phyloP scores from a whole-genome alignment of 30 jellyfish, hydroid and myxozoan species.

The Turritopsis rubra region DNA sequence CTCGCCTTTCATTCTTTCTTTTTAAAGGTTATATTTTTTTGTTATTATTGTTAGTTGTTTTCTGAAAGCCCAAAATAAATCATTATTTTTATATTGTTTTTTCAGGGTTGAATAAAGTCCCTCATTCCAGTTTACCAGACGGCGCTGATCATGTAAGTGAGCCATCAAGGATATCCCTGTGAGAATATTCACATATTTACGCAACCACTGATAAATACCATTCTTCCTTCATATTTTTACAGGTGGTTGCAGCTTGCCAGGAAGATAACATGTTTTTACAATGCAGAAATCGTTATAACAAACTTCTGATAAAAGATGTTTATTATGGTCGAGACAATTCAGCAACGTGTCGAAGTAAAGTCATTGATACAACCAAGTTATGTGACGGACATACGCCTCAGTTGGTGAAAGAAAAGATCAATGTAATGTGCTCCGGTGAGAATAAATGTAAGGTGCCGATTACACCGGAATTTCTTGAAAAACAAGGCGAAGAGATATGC shows the following conservation, averaged over 20 bases:
- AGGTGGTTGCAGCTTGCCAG: conserved; percentile 92
- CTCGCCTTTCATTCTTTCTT: too few relatives aligned
- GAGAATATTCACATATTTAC: too few relatives aligned
- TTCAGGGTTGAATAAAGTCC: conserved; percentile 25
- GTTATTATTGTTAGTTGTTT: too few relatives aligned
- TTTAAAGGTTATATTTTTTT: too few relatives aligned
- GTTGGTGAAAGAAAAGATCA: conserved; percentile 54
- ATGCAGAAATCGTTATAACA: conserved; percentile 65
- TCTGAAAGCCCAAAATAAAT: too few relatives aligned
- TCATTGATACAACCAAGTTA: conserved; percentile 47
- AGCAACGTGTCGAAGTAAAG: conserved; percentile 66
- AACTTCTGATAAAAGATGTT: conserved; percentile 53
- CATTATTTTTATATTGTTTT: not conserved
- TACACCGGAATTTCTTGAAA: conserved; percentile 80
- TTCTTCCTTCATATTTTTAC: conserved; percentile 9
- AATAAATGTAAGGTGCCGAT: conserved; percentile 89
- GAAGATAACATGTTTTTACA: conserved; percentile 71
- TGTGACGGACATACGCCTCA: conserved; percentile 74
- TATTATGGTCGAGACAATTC: conserved; percentile 87
- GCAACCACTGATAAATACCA: not conserved
- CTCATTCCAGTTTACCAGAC: conserved; percentile 21
- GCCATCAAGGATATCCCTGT: not conserved
- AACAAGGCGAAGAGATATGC: conserved; percentile 62
- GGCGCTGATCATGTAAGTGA: conserved; percentile 32
- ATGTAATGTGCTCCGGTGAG: conserved; percentile 77